Evolutionary conservation across 2,888 invertebrate species (phyloP).

Genomic region (Rhabditophanes sp.): DNA sequence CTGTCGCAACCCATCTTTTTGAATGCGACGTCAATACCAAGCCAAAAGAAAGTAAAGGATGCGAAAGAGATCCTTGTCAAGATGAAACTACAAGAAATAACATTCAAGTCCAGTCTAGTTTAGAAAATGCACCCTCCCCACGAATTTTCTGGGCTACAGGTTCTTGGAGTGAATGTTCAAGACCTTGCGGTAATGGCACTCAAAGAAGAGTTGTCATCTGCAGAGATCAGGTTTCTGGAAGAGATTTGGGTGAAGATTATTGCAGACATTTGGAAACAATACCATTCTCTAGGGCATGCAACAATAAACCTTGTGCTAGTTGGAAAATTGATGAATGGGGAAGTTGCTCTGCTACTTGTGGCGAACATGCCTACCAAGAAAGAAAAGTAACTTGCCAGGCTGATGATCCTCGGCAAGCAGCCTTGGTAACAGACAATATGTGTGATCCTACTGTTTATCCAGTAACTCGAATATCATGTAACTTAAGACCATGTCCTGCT

Average conservation of each 20-base stretch:
- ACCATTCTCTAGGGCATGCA: constrained; percentile 16
- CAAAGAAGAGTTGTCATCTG: constrained; percentile 40
- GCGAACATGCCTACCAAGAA: constrained; percentile 20
- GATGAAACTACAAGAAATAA: constrained; percentile 3
- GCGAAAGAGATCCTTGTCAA: constrained; percentile 21
- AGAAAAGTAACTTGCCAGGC: constrained; percentile 22
- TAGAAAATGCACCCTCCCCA: constrained; percentile 1
- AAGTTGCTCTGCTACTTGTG: constrained; percentile 34
- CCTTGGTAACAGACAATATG: background rate
- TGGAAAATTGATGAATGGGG: constrained; percentile 32
- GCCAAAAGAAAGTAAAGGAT: constrained; percentile 14
- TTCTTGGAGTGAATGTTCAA: constrained; percentile 44
- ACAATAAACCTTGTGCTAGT: constrained; percentile 22
- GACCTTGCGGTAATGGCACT: constrained; percentile 46
- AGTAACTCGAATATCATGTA: constrained; percentile 5
- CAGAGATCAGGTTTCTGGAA: constrained; percentile 23
- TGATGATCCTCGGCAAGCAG: constrained; percentile 10
- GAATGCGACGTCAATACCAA: constrained; percentile 8
- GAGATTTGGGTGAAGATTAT: constrained; percentile 25
- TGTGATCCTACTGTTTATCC: constrained; percentile 5
- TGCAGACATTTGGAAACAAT: constrained; percentile 28
- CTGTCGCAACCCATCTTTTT: constrained; percentile 3
- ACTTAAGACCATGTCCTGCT: constrained; percentile 4
- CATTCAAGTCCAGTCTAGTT: constrained; percentile 4
- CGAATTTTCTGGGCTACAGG: constrained; percentile 30